Evolutionary conservation across 2,888 invertebrate species (phyloP).

Genomic region (Mythimna albipuncta): DNA sequence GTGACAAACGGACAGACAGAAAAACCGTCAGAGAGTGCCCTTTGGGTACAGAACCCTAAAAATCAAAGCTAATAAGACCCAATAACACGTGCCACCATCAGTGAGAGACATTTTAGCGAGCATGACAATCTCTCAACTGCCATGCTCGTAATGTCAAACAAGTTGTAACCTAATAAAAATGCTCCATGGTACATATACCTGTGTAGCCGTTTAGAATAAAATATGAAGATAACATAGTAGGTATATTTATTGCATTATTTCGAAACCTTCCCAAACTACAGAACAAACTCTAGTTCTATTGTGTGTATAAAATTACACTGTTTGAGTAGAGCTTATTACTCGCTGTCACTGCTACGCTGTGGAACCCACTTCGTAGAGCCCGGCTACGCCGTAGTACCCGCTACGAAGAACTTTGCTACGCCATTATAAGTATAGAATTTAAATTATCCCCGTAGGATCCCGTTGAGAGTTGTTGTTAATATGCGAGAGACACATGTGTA

Average conservation of each 20-base stretch:
- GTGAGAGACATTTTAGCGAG: no score
- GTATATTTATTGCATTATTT: conserved; percentile 10
- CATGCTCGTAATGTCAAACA: no score
- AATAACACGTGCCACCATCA: no score
- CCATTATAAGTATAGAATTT: neutral
- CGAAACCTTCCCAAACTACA: neutral
- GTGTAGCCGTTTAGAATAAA: no score
- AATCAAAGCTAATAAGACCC: no score
- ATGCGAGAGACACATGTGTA: neutral
- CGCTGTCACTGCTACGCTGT: neutral
- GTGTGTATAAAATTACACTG: conserved; percentile 5
- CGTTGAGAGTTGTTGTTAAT: neutral
- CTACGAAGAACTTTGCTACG: neutral
- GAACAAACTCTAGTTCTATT: conserved; percentile 10
- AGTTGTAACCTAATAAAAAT: no score
- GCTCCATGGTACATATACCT: no score
- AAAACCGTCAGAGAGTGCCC: no score
- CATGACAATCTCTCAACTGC: no score
- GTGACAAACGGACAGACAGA: no score
- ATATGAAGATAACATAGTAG: no score
- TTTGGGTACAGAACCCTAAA: no score
- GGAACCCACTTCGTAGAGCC: neutral
- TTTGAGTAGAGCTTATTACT: conserved; percentile 25
- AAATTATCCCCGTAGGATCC: neutral
- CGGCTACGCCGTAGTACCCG: neutral